Conservation (phyloP, 1,140 invertebrate species). For the Lerema accius region DNA sequence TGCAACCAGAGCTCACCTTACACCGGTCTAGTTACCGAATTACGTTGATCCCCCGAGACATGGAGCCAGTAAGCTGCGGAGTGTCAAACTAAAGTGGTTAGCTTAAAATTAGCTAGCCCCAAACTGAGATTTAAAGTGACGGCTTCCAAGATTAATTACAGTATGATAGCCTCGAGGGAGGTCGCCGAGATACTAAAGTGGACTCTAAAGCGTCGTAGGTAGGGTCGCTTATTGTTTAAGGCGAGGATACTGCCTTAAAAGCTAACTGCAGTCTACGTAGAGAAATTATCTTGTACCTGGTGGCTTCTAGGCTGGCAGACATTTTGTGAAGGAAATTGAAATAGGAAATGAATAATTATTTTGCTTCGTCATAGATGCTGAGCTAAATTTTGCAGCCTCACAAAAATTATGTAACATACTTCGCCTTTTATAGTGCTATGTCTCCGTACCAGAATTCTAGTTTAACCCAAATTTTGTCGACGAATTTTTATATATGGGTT, state of each 20-base stretch:
- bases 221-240: neutral
- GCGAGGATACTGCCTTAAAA: neutral
- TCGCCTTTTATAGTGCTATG: too few relatives aligned
- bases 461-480: too few relatives aligned
- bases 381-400: neutral
- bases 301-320: neutral
- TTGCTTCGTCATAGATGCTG: neutral
- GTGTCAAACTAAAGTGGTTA: slow-evolving; percentile 5
- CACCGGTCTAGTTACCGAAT: neutral
- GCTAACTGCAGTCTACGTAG: neutral
- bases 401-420: too few relatives aligned
- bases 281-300: slow-evolving; percentile 21
- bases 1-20: too few relatives aligned
- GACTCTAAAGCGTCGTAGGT: neutral
- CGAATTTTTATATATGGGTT: too few relatives aligned
- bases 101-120: slow-evolving; percentile 20
- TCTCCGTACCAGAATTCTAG: too few relatives aligned
- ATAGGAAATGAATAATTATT: neutral
- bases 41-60: slow-evolving; percentile 1
- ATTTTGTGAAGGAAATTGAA: slow-evolving; percentile 14
- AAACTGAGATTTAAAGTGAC: slow-evolving; percentile 24
- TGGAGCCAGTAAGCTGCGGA: neutral
- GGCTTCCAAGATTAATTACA: slow-evolving; percentile 28
- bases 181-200: neutral
- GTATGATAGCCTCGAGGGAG: slow-evolving; percentile 16